Base-by-base conservation (phyloP, 2,797 vertebrate species). In the Sus cebifrons region DNA sequence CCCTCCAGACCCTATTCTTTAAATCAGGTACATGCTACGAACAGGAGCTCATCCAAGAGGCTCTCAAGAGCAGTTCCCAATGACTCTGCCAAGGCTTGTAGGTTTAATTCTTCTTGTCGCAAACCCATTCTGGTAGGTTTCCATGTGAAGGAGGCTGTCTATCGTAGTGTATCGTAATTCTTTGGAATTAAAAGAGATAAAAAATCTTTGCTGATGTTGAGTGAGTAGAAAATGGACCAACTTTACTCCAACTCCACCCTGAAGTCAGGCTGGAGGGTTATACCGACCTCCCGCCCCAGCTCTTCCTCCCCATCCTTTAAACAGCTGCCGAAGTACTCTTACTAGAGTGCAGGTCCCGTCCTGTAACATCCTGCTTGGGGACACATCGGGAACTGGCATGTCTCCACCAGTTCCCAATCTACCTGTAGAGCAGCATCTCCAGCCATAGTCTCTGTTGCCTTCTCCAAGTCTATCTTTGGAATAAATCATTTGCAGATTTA, bases 1-100 rank as follows among this genome's bases (percentile, higher is more conserved):
- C 89, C 84, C 74, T 89, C 27, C 21, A 95, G 79, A 93, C 27
- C 25, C 93, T 78, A 52, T 62, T 93, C 83, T 96, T 95, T 75
- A 94, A 81, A 94, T 89, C 75, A 96, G 94, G 89, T 74, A 87
- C 71, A 74, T 21, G 62, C 36, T 29, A 21, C 1, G 36, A 68
- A 82, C 32, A 60, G 71, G 75, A 91, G 32, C 70, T 23, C 15
- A 52, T 60, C 82, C 73, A 70, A 56, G 52, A 79, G 89, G 67
- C 29, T 8, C 71, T 62, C 40, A 9, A 88, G 70, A 89, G 75
- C 44, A 60, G n/a, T 64, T 91, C 79, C 62, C 74, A 64, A 74
- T 0, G 12, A 91, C 54, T 68, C 29, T 0, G 15, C 54, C 75
- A 74, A 40, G 65, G 52, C 25, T 74, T 14, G 16, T 14, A 82